Percentiles rank a stretch among this genome's conserved stretches.
phyloP scores from a whole-genome alignment of 2,888 invertebrate genomes.

The Yponomeuta plumbellus region DNA sequence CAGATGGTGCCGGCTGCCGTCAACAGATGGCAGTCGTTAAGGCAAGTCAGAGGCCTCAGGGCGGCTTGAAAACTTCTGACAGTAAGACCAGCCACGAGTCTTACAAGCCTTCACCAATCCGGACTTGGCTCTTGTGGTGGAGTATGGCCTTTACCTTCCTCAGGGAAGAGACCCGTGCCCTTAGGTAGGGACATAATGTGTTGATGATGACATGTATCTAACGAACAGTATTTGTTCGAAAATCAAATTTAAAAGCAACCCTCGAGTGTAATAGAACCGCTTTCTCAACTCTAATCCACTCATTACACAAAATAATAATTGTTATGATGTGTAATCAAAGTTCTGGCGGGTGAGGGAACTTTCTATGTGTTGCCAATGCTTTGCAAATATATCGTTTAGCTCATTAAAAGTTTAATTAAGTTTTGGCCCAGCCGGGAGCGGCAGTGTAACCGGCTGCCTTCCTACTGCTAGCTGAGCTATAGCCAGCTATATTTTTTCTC shows the following conservation, averaged over 20 bases:
- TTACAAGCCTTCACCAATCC: no score
- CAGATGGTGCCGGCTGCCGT: no score
- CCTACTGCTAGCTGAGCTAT: not conserved
- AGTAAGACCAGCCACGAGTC: no score
- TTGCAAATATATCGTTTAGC: slow-evolving; percentile 38
- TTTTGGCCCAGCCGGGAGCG: slow-evolving; percentile 46
- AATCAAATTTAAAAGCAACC: not conserved
- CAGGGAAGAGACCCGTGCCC: no score
- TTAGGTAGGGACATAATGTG: no score
- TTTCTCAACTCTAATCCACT: slow-evolving; percentile 1
- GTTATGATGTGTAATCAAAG: slow-evolving; percentile 17
- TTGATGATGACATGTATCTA: no score
- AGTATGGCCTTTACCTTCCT: no score
- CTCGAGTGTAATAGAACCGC: not conserved
- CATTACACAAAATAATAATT: slow-evolving; percentile 14
- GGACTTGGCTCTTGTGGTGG: no score
- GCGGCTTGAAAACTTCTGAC: no score
- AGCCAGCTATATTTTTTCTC: not conserved
- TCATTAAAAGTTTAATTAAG: slow-evolving; percentile 71
- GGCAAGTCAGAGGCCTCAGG: no score
- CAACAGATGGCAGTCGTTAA: no score
- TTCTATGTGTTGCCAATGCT: slow-evolving; percentile 12
- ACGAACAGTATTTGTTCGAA: not conserved
- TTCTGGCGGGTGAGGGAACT: slow-evolving; percentile 5
- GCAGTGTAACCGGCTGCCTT: slow-evolving; percentile 38